A percentile compares a stretch with the other conserved stretches of the same genome.
Evolutionary conservation across 1,140 invertebrate genomes (phyloP).

Genomic region (Halictus rubicundus): DNA sequence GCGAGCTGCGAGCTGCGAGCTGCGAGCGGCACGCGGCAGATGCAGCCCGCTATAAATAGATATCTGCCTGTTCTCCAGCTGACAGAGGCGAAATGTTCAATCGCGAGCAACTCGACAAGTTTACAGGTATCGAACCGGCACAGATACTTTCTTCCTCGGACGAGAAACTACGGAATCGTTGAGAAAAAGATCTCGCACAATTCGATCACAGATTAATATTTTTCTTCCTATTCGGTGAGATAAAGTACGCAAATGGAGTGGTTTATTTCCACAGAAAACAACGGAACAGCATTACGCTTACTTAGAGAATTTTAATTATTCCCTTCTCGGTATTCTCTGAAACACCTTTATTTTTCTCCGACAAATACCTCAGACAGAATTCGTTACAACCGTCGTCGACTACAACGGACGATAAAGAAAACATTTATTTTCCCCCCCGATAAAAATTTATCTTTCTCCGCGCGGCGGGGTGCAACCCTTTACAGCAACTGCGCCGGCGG

Average conservation of each 20-base stretch:
- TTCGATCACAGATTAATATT: too few relatives aligned
- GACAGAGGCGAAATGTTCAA: constrained; percentile 30
- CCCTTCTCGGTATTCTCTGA: too few relatives aligned
- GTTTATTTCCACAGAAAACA: too few relatives aligned
- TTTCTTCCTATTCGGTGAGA: too few relatives aligned
- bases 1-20: not conserved
- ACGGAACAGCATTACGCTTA: too few relatives aligned
- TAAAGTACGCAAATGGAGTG: too few relatives aligned
- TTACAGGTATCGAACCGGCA: constrained; percentile 34
- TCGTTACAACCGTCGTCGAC: too few relatives aligned
- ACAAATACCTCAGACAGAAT: too few relatives aligned
- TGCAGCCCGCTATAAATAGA: constrained; percentile 45
- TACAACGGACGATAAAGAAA: too few relatives aligned
- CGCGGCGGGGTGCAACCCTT: not conserved
- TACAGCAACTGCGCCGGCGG: not conserved
- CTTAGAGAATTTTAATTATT: too few relatives aligned
- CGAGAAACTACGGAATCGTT: not conserved
- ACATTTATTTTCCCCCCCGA: not conserved
- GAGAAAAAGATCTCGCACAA: too few relatives aligned
- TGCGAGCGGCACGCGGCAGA: not conserved
- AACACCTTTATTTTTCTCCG: constrained; percentile 2
- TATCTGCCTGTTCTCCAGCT: constrained; percentile 29
- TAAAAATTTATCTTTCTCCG: not conserved
- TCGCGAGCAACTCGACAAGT: constrained; percentile 27
- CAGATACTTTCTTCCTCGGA: constrained; percentile 22